phyloP scores from a whole-genome alignment of 2,888 invertebrate genomes.

The Siphonodentalium dalli region DNA sequence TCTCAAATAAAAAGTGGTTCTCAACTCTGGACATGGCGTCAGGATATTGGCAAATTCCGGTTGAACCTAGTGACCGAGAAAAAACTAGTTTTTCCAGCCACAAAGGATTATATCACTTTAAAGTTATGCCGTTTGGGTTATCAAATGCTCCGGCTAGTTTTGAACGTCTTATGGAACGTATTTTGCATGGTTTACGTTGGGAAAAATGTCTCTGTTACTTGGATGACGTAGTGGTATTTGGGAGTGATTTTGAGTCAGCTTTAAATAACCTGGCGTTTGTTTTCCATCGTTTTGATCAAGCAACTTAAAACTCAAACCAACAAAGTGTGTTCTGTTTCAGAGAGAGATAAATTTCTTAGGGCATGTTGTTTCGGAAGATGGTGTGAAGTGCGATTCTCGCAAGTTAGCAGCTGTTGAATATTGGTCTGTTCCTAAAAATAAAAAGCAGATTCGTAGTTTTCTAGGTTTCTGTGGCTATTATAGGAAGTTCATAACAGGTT shows the following conservation, averaged over 20 bases:
- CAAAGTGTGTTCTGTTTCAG: slow-evolving; percentile 29
- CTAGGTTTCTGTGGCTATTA: slow-evolving; percentile 11
- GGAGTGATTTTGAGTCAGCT: no score
- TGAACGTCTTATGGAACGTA: no score
- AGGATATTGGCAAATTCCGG: slow-evolving; percentile 18
- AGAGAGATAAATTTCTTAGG: slow-evolving; percentile 31
- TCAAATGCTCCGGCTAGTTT: no score
- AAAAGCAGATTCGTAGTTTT: slow-evolving; percentile 7
- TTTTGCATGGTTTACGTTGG: no score
- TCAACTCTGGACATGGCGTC: slow-evolving; percentile 8
- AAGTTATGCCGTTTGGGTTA: no score
- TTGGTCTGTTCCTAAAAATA: slow-evolving; percentile 14
- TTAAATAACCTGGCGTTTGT: no score
- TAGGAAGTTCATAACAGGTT: slow-evolving; percentile 7
- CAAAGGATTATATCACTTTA: no score
- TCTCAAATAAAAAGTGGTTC: slow-evolving; percentile 7
- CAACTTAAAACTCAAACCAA: slow-evolving; percentile 30
- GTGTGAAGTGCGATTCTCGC: slow-evolving; percentile 25
- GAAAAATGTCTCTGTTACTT: no score
- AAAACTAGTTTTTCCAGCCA: no score
- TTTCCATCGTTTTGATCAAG: no score
- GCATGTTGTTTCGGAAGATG: slow-evolving; percentile 30
- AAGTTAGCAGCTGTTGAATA: slow-evolving; percentile 25
- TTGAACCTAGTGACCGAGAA: no score
- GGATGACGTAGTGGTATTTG: no score